Evolutionary conservation across 1,140 invertebrate species (phyloP).

Genomic region (Oreohelix idahoensis): DNA sequence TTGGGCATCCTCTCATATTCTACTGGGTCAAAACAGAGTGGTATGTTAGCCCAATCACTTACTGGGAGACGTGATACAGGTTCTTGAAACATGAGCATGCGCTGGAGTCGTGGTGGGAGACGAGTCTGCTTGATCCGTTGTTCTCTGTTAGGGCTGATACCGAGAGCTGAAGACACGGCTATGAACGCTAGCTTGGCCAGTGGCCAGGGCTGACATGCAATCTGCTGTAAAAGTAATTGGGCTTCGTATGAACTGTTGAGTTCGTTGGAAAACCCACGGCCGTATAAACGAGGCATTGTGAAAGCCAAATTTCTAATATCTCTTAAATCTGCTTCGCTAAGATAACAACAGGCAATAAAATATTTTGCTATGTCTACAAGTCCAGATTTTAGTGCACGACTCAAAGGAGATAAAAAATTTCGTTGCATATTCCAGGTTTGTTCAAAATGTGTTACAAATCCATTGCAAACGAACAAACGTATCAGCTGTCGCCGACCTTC

Average conservation of each 20-base stretch:
- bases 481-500: not conserved
- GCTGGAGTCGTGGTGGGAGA: not conserved
- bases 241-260: not conserved
- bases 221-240: not conserved
- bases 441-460: not conserved
- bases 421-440: not conserved
- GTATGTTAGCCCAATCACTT: slow-evolving; percentile 4
- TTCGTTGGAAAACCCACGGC: no score
- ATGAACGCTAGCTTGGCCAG: slow-evolving; percentile 13
- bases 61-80: slow-evolving; percentile 14
- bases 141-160: not conserved
- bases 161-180: not conserved
- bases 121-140: not conserved
- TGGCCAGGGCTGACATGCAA: slow-evolving; percentile 7
- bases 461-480: not conserved
- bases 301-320: not conserved
- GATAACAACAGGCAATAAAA: slow-evolving; percentile 1
- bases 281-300: not conserved
- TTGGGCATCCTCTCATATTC: not conserved
- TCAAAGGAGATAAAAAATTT: not conserved
- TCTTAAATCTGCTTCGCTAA: not conserved
- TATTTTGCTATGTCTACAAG: not conserved
- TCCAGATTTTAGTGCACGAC: not conserved
- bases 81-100: slow-evolving; percentile 6
- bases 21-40: slow-evolving; percentile 10